Evolutionary conservation across 2,113 vertebrate species (phyloP), one percentile per base, ranked within the genome.

Genomic region (Grammomys surdaster): DNA sequence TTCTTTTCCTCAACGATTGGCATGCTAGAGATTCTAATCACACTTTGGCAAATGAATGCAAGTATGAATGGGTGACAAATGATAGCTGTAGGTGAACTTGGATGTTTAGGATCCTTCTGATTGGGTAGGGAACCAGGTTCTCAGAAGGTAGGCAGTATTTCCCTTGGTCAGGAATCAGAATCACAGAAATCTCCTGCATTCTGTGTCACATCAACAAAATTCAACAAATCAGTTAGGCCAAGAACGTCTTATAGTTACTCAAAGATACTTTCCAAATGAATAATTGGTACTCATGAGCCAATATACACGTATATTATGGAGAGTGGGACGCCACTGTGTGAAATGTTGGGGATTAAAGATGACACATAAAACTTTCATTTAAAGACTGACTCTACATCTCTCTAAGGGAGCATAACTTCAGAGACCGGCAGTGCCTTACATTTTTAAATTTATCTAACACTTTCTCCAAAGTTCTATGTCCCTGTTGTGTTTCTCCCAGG

Each of bases 221-320:
- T 48, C 48, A 88, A 91, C 2, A 87, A 43, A 36, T 80, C 13
- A 94, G 89, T 46, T 60, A 28, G 10, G 19, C 73, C 56, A 89
- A 36, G 20, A 6, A 46, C 88, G 28, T 31, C 33, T 84, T 78
- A 65, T 3, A 82, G 63, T 33, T 92, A 77, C 10, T 63, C 12
- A 2, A 33, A 33, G n/a, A 67, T 56, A 63, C 48, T 89, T 96
- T 94, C 73, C 73, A 88, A 95, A 88, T 67, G 40, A 63, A 84
- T 28, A 72, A 73, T 13, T 14, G 5, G 4, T 28, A n/a, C 13
- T 43, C 2, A 1, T 86, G 46, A 69, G 1, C 56, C 46, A n/a
- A 63, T 28, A 95, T 31, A 2, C 19, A 54, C 87, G 2, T 40
- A 14, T 24, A 31, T 51, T 75, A 40, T 73, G 24, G 92, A 51